These are phyloP conservation scores for Mareca penelope DNA, from an alignment of 2,797 vertebrate species.

Conservation along the genomic window DNA sequence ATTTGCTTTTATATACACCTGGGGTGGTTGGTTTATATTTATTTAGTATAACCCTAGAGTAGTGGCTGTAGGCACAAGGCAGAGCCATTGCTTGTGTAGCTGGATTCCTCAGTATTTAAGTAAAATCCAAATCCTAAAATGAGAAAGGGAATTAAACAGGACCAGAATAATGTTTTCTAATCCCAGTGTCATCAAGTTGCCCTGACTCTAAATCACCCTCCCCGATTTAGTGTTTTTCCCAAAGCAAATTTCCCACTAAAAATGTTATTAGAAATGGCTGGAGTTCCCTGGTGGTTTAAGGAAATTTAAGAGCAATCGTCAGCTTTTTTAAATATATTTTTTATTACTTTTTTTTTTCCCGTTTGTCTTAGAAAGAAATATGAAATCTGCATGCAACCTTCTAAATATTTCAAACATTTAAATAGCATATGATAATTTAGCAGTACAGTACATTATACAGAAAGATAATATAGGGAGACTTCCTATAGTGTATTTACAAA, in stretches of 20 bases:
- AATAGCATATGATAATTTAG: conserved; percentile 87
- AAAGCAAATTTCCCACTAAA: not conserved
- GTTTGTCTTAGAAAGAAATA: conserved; percentile 83
- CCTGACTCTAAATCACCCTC: not conserved
- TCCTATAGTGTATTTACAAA: conserved; percentile 77
- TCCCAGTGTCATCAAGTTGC: not conserved
- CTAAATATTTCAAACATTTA: conserved; percentile 84
- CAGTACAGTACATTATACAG: conserved; percentile 83
- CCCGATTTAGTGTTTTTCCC: not conserved
- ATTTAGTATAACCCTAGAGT: not conserved
- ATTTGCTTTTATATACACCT: not conserved
- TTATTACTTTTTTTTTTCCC: conserved; percentile 61
- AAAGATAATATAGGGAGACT: conserved; percentile 78
- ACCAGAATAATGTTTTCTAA: not conserved
- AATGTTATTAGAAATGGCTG: not conserved
- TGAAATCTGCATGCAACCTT: conserved; percentile 82
- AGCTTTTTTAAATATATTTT: conserved; percentile 73
- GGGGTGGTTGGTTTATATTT: not conserved
- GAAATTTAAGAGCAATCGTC: not conserved
- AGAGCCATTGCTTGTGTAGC: not conserved
- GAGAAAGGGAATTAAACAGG: not conserved
- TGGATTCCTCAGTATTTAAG: not conserved
- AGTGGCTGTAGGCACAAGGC: not conserved
- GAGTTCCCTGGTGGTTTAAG: not conserved
- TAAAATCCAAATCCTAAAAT: not conserved